Base-by-base conservation (phyloP, 1,140 invertebrate genomes). In the Bathynomus jamesi region DNA sequence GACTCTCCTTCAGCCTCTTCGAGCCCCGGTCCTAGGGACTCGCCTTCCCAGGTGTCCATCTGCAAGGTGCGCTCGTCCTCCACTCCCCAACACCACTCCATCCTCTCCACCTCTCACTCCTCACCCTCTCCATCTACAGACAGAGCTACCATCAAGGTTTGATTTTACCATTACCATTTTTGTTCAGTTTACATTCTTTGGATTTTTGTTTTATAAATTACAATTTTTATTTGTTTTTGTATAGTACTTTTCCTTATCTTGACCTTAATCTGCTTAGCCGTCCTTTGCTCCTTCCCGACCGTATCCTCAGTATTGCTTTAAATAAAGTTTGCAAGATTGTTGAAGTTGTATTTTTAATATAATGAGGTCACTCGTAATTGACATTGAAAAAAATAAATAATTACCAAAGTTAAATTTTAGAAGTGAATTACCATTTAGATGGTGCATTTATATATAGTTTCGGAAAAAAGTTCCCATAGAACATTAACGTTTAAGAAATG, bases 31-130 rank as follows among this genome's bases (percentile, higher is more conserved):
- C 75, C 75, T 3, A 67, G 72, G 28, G 75, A 76, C 75, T 76
- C 75, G 24, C 75, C 75, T 27, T 76, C 75, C 17, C 75, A 76
- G 66, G 71, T 73, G 69, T 73, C 75, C 68, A 76, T 40, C 32
- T 40, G 32, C 32, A 40, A 40, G 32, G 32, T 40, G 32, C 32
- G 32, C 7, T 40, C 32, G 32, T 40, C 32, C 32, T 40, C 32
- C 17, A 8, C 32, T 17, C 17, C 32, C 7, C 32, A 40, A 40
- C 32, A 40, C 17, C 32, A 40, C 32, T 17, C 32, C 17, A 7
- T 40, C 32, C 32, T 40, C 7, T 17, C 68, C 27, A 74, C 63
- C 68, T 68, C 68, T 70, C 68, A 69, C 46, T 24, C 69, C 72
- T 61, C 72, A 67, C 72, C 69, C 65, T 53, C 40, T 53, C 65